Base-by-base conservation (phyloP, 2,888 invertebrate species). In the Drosophila nr. medialis region DNA sequence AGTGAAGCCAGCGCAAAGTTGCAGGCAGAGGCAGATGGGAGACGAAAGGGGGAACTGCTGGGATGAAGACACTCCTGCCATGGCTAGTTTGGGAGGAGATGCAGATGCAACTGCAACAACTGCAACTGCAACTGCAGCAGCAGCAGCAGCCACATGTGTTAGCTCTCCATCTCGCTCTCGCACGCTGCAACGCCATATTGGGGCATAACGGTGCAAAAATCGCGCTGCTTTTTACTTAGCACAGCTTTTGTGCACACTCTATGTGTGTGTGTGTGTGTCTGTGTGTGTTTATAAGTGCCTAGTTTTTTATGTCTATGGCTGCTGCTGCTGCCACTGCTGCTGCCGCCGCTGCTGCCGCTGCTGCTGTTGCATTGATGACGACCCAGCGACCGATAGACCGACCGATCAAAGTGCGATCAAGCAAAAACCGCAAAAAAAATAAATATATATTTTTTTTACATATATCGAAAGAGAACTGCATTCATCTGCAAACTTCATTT, bases 171-270 rank as follows among this genome's bases (percentile, higher is more conserved):
- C 70, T 51, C 69, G 61, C 58, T 69, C 48, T 18, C 29, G 36
- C 72, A 24, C 59, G 69, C 56, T 64, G 77, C 74, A 77, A 78
- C 77, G 84, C 89, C 90, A 90, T 89, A 89, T 89, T 90, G 89
- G 90, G 90, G 80, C 88, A 86, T 89, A 90, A 90, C 89, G 90
- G 89, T 90, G 90, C 88, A 84, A 90, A 84, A 83, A 90, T 82
- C 88, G 90, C 84, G 90, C 79, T 86, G 79, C 79, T 85, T 81
- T 86, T 78, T 81, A 49, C 61, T 63, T 36, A 60, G 56, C 56
- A 32, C 65, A 59, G 58, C 71, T 71, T 64, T 67, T 49, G 45
- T 65, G 64, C 40, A 55, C 27, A 30, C 38, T 38, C n/a, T 50
- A 1, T n/a, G 24, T 70, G 42, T 49, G 18, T 69, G 61, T 61